Conservation (phyloP, 2,113 vertebrate species). For the Castor canadensis region DNA sequence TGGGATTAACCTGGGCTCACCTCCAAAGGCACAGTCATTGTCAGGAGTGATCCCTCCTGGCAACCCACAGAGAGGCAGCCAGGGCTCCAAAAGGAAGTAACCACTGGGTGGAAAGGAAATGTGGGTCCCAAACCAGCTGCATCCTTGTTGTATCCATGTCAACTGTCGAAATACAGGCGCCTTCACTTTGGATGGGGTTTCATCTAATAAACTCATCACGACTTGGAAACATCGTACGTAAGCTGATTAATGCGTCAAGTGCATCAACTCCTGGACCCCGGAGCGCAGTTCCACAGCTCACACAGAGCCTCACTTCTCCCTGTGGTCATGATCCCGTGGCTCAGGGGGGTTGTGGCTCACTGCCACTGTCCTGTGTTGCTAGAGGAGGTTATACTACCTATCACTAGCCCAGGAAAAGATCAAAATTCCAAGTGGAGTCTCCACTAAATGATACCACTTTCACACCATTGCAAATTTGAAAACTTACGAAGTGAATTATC, state of each 20-base stretch:
- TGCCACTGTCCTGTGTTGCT: not conserved
- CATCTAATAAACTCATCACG: too few relatives aligned
- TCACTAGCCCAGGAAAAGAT: not conserved
- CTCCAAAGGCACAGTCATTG: not conserved
- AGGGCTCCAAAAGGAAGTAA: not conserved
- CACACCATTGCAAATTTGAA: not conserved
- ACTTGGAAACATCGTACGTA: not conserved
- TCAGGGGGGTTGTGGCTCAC: not conserved
- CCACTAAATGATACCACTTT: not conserved
- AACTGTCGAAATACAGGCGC: not conserved
- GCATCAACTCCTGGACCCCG: too few relatives aligned
- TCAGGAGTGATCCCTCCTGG: not conserved
- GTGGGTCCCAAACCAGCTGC: not conserved
- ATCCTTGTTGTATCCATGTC: not conserved
- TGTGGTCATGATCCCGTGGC: not conserved
- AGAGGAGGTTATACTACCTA: accelerated
- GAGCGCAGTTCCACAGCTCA: not conserved
- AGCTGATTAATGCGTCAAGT: too few relatives aligned
- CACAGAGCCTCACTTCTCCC: too few relatives aligned
- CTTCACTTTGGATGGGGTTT: not conserved
- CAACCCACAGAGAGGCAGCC: not conserved
- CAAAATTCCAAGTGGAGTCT: not conserved
- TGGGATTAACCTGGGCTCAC: not conserved
- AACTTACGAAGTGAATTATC: not conserved
- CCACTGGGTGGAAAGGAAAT: not conserved